Base-by-base conservation (phyloP, 2,888 invertebrate species). In the Rotaria socialis region DNA sequence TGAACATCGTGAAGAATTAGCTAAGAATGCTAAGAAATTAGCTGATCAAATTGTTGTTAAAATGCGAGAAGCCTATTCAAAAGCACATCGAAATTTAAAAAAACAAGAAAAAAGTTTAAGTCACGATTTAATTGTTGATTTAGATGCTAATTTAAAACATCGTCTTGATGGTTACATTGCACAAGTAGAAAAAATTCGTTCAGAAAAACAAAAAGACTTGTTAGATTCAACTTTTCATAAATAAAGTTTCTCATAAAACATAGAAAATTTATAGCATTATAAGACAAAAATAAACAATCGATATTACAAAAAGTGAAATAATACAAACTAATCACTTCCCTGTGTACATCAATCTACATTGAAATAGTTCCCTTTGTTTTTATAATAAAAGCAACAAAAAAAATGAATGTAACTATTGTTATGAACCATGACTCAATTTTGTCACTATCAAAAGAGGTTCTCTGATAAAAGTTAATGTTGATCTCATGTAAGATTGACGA, bases 1-100 rank as follows among this genome's bases (percentile, higher is more conserved):
- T 90, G 97, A 98, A 90, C 95, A 96, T 89, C 93, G 97, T 88
- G 96, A 97, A 92, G 93, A 93, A 87, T 92, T 98, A 87, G 94
- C 95, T 0, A 96, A 95, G 92, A 95, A 94, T 93, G 96, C 97
- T 0, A 96, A 95, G 92, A 92, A 93, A 0, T 89, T 96, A 85
- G 95, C 94, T 89, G 93, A 94, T 7, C 95, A 94, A 90, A 94
- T 95, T 88, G 94, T 94, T 89, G 94, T 95, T 90, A 91, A 93
- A 16, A 93, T 96, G 85, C 94, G 94, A 90, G 94, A 95, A 87
- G 92, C 94, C 0, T 95, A 95, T 90, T 94, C 94, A 89, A 94
- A 94, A 88, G 85, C 86, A 50, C 47, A 85, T 56, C 27, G 85
- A 75, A 86, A 85, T 58, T n/a, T 85, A 11, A 86, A 86, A 47